Evolutionary conservation across 2,113 vertebrate species (phyloP).

Genomic region (Rhizomys pruinosus): DNA sequence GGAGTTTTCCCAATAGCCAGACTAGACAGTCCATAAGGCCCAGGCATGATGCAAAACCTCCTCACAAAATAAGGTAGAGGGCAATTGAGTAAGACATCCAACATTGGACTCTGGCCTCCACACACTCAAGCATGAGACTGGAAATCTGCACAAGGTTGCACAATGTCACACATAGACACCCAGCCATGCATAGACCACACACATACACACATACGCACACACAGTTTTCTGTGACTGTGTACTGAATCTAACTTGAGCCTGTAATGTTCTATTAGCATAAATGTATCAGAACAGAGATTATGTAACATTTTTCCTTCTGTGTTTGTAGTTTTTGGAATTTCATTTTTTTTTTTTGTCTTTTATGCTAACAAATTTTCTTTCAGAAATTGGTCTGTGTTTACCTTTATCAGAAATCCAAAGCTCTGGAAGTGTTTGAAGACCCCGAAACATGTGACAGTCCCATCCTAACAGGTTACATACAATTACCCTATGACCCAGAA

Average conservation of each 20-base stretch:
- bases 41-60: too few species aligned
- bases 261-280: slow-evolving; percentile 3
- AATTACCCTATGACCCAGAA: not conserved
- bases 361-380: not conserved
- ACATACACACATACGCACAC: not conserved
- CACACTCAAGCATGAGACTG: too few species aligned
- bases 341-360: not conserved
- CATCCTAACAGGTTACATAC: not conserved
- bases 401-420: not conserved
- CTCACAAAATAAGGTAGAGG: too few species aligned
- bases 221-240: not conserved
- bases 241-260: slow-evolving; percentile 14
- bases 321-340: not conserved
- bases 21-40: too few species aligned
- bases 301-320: not conserved
- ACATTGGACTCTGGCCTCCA: too few species aligned
- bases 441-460: not conserved
- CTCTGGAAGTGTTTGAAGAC: not conserved
- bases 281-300: not conserved
- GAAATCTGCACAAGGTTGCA: not conserved
- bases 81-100: too few species aligned
- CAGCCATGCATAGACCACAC: not conserved
- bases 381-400: not conserved
- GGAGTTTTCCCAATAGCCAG: too few species aligned
- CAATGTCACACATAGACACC: not conserved